These are phyloP conservation scores for Lepus oiostolus DNA, from an alignment of 2,797 vertebrate genomes.

Conservation along the genomic window DNA sequence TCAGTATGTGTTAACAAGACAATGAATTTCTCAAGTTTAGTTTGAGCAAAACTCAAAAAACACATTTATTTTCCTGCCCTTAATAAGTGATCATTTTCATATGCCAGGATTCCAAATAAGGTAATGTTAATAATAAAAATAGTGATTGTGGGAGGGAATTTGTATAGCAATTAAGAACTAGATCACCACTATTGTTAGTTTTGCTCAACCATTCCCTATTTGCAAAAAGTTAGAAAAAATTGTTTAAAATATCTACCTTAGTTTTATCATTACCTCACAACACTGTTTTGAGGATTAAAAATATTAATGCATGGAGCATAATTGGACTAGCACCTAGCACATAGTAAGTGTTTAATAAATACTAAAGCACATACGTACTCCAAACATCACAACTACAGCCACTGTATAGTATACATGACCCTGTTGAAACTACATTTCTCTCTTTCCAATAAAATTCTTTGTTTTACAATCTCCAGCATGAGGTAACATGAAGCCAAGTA, in stretches of 20 bases:
- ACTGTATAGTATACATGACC: background rate
- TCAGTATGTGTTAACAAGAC: background rate
- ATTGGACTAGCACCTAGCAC: background rate
- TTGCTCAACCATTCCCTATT: background rate
- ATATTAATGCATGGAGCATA: background rate
- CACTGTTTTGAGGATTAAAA: background rate
- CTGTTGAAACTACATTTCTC: background rate
- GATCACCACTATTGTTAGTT: background rate
- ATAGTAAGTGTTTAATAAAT: conserved; percentile 18
- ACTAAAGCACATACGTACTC: background rate
- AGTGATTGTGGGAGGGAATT: conserved; percentile 1
- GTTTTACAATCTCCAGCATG: background rate
- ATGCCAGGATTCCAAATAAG: conserved; percentile 16
- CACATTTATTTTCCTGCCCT: background rate
- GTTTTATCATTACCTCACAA: background rate
- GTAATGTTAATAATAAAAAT: background rate
- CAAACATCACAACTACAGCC: conserved; percentile 9
- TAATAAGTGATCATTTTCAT: conserved; percentile 51
- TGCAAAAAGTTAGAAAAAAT: conserved; percentile 13
- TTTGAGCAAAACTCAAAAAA: background rate
- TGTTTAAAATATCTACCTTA: conserved; percentile 23
- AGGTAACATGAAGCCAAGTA: background rate
- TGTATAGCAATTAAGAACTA: conserved; percentile 37
- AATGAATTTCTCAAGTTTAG: conserved; percentile 49
- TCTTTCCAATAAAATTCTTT: background rate